phyloP scores from a whole-genome alignment of 2,113 vertebrate genomes.

The Pteruthius melanotis region DNA sequence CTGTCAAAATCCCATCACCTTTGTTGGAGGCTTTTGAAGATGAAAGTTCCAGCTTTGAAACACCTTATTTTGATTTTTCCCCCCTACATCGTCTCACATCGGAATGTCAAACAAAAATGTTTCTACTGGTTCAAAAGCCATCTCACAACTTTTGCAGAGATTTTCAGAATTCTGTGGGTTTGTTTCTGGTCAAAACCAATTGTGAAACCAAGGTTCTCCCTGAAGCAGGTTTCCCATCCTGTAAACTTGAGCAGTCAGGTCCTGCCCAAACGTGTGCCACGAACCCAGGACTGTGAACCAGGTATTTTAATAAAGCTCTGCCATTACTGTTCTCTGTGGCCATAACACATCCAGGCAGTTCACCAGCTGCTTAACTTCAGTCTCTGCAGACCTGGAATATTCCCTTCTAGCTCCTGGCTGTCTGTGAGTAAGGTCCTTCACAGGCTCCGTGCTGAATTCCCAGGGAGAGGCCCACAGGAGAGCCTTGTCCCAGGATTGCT shows the following conservation, averaged over 20 bases:
- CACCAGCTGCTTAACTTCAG: background rate
- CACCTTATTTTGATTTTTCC: background rate
- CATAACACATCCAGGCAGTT: background rate
- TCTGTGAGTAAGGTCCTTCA: background rate
- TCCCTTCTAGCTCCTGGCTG: fast-evolving
- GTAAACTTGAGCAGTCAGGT: background rate
- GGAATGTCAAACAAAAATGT: background rate
- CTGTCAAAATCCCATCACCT: slow-evolving; percentile 15
- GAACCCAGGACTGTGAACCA: background rate
- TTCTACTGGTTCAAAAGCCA: background rate
- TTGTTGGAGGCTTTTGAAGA: background rate
- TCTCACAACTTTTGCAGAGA: background rate
- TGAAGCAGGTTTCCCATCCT: background rate
- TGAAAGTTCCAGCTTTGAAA: background rate
- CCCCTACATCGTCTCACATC: background rate
- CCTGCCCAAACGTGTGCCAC: background rate
- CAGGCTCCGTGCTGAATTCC: background rate
- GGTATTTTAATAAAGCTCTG: background rate
- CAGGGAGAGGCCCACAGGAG: background rate
- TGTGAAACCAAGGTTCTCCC: background rate
- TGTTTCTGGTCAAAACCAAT: background rate
- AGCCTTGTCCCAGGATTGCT: background rate
- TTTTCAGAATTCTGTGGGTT: background rate
- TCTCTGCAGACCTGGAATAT: slow-evolving; percentile 14
- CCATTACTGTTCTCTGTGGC: background rate